Base-by-base conservation (phyloP, 1,140 invertebrate species). In the Branchinecta lynchi region DNA sequence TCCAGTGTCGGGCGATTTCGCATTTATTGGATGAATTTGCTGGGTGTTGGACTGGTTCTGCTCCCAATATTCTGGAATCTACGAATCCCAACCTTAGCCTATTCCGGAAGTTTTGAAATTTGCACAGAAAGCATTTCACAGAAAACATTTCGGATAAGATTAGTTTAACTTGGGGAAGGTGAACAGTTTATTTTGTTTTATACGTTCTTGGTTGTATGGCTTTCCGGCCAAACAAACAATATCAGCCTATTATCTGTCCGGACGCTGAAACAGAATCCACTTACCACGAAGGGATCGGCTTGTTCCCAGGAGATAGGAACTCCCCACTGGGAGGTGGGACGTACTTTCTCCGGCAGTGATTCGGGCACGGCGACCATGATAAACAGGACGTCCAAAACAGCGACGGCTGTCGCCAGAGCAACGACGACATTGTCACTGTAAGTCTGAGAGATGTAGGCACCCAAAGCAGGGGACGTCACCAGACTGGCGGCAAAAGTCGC, bases 401-500 rank as follows among this genome's bases (percentile, higher is more conserved):
- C 94, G 66, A 99, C 89, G 32, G 93, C 87, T 0, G 96, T 96
- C 15, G 96, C 93, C 65, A 98, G 81, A 69, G 93, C 92, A n/a
- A 99, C 94, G 3, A 98, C 95, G 70, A 96, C 82, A 77, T 89
- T 91, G 76, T 96, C 90, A 72, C 90, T 90, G 79, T 96, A 98
- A 68, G 85, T 81, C 74, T 87, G 85, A 82, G 90, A 92, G 46
- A 97, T 83, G 77, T 95, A 97, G 70, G 93, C 92, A 69, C 96
- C 96, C 65, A 98, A 81, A 9, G 95, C 94, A 20, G 96, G 96
- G 72, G 93, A 96, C 73, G 97, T 97, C 12, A 93, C 94, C 84
- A 99, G 75, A 72, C 93, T 97, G 68, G 96, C 96, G 9, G 96
- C 96, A 84, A 99, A 99, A 70, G 96, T 99, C 9, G 96, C 96